Evolutionary conservation across 2,888 invertebrate species (phyloP), one percentile per base, ranked within the genome.

Genomic region (Antheraea yamamai): DNA sequence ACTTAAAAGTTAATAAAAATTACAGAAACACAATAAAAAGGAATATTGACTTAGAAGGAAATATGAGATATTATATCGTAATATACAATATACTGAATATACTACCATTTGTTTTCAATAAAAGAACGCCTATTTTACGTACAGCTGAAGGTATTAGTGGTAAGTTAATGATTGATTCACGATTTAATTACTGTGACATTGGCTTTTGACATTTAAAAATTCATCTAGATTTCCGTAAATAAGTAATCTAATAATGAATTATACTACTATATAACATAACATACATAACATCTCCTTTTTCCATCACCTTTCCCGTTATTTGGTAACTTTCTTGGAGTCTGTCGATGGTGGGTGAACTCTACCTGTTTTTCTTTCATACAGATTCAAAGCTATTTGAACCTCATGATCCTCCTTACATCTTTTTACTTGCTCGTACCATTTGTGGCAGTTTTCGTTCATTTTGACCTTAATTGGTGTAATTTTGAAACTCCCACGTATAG

Each of bases 121-220:
- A 70, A 74, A 74, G 70, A 55, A 39, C 12, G 39, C 70, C 70
- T 26, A 10, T n/a, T 52, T 18, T 35, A 10, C 66, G 47, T 51
- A 64, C 6, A 73, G 18, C n/a, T 74, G 23, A 68, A 26, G 23
- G 23, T 73, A 68, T 61, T 16, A 73, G 12, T n/a, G 74, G 51
- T 66, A 55, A 74, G 74, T 70, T 35, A 30, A 47, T 47, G 12
- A 12, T 47, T 47, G 47, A 7, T 47, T 47, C 12, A 47, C 12
- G 47, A 12, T 47, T 47, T 47, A 47, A 47, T 47, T 47, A 47
- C 47, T 52, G 12, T 18, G 16, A 18, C 14, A 18, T 52, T 52
- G 18, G 18, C 4, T 52, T 18, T 8, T 58, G 20, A 58, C 8
- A 58, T 58, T 58, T 23, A 6, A 58, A 58, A 20, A 8, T 58